A percentile compares a stretch with the other conserved stretches of the same genome.
These are phyloP conservation scores for Sebastolobus alascanus DNA, from an alignment of 2,797 vertebrate species.

Conservation along the genomic window DNA sequence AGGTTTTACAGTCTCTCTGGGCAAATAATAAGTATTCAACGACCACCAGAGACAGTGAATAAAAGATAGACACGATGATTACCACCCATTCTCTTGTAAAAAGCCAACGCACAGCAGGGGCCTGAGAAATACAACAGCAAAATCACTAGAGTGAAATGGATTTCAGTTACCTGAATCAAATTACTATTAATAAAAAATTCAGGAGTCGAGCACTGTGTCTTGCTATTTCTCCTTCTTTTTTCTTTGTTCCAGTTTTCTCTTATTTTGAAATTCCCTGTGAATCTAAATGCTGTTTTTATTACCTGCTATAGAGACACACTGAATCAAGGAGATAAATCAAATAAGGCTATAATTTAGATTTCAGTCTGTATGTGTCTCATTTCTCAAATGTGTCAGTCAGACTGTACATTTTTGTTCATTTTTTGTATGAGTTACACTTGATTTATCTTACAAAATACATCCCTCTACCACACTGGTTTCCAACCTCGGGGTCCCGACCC, in stretches of 20 bases:
- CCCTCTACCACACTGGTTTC: no score
- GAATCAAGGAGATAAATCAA: not conserved
- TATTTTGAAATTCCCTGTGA: not conserved
- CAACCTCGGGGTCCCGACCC: no score
- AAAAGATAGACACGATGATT: conserved; percentile 68
- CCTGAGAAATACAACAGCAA: conserved; percentile 50
- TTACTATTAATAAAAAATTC: conserved; percentile 58
- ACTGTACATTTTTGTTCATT: not conserved
- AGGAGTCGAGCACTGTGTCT: conserved; percentile 7
- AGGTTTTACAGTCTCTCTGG: conserved; percentile 64
- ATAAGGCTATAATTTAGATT: conserved; percentile 10
- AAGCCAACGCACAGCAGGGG: conserved; percentile 61
- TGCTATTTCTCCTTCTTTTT: not conserved
- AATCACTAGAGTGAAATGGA: conserved; percentile 51
- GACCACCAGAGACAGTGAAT: conserved; percentile 62
- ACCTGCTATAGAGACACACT: not conserved
- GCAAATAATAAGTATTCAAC: conserved; percentile 65
- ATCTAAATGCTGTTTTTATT: not conserved
- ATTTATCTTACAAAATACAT: not conserved
- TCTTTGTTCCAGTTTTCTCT: conserved; percentile 7
- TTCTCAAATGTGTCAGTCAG: not conserved
- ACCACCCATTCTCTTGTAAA: conserved; percentile 49
- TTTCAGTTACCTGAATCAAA: conserved; percentile 62
- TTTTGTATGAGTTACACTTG: not conserved
- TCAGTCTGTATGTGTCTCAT: not conserved